Percentiles rank a stretch among this genome's conserved stretches.
These are phyloP conservation scores for Ceratosolen solmsi DNA, from an alignment of 1,140 invertebrate genomes.

Conservation along the genomic window DNA sequence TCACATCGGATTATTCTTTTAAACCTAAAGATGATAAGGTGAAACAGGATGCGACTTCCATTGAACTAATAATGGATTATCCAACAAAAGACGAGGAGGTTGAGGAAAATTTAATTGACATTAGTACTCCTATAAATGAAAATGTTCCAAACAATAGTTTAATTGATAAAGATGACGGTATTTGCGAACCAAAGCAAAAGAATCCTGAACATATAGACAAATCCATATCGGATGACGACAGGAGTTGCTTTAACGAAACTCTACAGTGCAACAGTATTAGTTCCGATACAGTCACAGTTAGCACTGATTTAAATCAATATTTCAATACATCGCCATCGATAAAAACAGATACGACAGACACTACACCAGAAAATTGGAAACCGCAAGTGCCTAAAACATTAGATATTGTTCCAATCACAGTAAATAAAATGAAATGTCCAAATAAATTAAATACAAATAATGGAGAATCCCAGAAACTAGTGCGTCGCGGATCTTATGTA, in stretches of 20 bases:
- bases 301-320: constrained; percentile 61
- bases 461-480: constrained; percentile 69
- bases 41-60: constrained; percentile 16
- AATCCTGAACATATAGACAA: constrained; percentile 44
- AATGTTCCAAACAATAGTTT: not conserved
- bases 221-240: constrained; percentile 53
- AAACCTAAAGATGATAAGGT: not conserved
- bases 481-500: constrained; percentile 78
- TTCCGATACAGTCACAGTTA: constrained; percentile 58
- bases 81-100: constrained; percentile 25
- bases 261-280: constrained; percentile 42
- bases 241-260: constrained; percentile 51
- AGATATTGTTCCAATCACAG: constrained; percentile 66
- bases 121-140: constrained; percentile 11
- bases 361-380: constrained; percentile 62
- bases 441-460: constrained; percentile 36
- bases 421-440: constrained; percentile 51
- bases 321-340: constrained; percentile 56
- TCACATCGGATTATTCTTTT: not conserved
- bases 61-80: constrained; percentile 2
- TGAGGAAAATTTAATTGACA: constrained; percentile 36
- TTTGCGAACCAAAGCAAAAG: constrained; percentile 29
- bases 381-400: constrained; percentile 70
- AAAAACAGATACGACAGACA: constrained; percentile 53
- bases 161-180: not conserved